Conservation (phyloP, 2,113 vertebrate species). For the Bostrychus sinensis region DNA sequence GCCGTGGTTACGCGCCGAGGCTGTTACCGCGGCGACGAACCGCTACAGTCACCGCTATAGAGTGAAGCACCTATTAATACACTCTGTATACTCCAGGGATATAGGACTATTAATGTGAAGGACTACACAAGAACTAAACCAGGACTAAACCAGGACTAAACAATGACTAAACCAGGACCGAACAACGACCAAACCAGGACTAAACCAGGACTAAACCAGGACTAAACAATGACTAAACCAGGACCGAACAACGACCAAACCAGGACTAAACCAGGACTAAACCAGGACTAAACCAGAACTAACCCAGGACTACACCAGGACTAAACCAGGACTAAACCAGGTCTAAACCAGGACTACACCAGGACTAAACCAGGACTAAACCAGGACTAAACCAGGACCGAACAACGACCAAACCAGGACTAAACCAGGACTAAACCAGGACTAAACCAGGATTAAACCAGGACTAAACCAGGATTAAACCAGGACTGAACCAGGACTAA, state of each 20-base stretch:
- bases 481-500: not conserved
- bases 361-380: not conserved
- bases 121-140: no score
- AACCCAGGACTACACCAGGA: no score
- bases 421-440: not conserved
- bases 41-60: not conserved
- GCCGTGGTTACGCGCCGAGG: not conserved
- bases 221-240: no score
- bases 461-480: not conserved
- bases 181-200: no score
- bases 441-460: not conserved
- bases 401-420: not conserved
- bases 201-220: no score
- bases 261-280: no score
- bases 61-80: slow-evolving; percentile 8
- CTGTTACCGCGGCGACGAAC: not conserved
- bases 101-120: no score
- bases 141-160: not conserved
- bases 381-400: not conserved
- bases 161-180: not conserved
- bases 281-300: no score
- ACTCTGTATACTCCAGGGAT: slow-evolving; percentile 1
- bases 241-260: no score
- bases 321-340: not conserved
- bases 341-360: not conserved